phyloP scores from a whole-genome alignment of 2,797 vertebrate genomes.

The Falco novaeseelandiae region DNA sequence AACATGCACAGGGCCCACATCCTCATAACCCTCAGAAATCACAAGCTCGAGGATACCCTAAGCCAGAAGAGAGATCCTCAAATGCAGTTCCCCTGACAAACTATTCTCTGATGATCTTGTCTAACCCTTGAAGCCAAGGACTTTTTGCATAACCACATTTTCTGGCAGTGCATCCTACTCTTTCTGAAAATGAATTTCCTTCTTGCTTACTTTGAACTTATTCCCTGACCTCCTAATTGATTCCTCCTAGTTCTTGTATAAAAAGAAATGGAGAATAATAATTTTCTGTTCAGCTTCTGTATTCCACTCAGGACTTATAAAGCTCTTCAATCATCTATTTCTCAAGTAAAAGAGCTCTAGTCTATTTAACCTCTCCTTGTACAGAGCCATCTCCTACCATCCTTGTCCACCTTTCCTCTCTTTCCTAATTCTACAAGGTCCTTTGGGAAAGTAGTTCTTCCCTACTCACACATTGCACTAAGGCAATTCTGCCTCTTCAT shows the following conservation, averaged over 20 bases:
- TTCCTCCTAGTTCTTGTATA: background rate
- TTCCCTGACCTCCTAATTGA: background rate
- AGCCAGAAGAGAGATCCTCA: background rate
- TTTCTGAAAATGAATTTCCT: background rate
- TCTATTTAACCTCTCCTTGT: background rate
- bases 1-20: accelerated
- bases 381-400: background rate
- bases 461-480: background rate
- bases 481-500: background rate
- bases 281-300: background rate
- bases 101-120: background rate
- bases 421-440: background rate
- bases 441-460: background rate
- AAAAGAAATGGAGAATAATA: background rate
- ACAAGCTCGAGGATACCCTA: background rate
- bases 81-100: background rate
- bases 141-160: background rate
- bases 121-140: background rate
- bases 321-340: background rate
- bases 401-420: background rate
- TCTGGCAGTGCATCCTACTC: background rate
- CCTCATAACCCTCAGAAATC: background rate
- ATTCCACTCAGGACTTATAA: background rate
- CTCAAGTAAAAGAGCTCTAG: background rate
- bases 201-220: background rate